phyloP scores from a whole-genome alignment of 2,113 vertebrate species.

The Amphilophus citrinellus region DNA sequence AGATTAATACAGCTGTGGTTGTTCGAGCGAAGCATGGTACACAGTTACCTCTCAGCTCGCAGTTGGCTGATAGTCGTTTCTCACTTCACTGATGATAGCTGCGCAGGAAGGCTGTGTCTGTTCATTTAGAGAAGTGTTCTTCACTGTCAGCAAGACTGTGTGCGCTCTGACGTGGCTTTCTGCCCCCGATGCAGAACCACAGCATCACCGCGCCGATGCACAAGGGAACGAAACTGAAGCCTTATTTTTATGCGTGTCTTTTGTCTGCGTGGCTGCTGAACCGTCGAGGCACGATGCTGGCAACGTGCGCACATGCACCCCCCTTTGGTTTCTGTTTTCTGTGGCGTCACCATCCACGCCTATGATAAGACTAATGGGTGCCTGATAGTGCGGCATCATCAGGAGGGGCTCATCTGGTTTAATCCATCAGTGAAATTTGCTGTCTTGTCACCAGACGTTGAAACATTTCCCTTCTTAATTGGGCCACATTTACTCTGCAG shows the following conservation, averaged over 20 bases:
- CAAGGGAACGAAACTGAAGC: conserved; percentile 7
- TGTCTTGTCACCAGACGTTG: neutral
- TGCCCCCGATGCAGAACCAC: conserved; percentile 7
- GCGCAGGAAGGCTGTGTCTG: neutral
- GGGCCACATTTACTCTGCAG: neutral
- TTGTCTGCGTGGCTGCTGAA: conserved; percentile 6
- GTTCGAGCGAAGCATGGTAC: neutral
- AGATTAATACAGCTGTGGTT: neutral
- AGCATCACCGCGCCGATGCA: neutral
- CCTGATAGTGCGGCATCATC: conserved; percentile 12
- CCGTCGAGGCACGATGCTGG: neutral
- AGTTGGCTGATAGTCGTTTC: neutral
- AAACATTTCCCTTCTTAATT: neutral
- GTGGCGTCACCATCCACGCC: conserved; percentile 20
- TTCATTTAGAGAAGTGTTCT: conserved; percentile 1
- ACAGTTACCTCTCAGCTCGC: neutral
- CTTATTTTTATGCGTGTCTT: neutral
- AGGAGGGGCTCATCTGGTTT: neutral
- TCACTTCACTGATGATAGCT: neutral
- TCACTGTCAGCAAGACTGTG: neutral
- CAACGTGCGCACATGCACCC: neutral
- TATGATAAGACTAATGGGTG: neutral
- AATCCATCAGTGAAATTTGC: neutral
- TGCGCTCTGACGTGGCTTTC: neutral
- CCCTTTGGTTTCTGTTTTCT: conserved; percentile 37